Evolutionary conservation across 1,140 invertebrate species (phyloP).

Genomic region (Pogonognathellus flavescens): DNA sequence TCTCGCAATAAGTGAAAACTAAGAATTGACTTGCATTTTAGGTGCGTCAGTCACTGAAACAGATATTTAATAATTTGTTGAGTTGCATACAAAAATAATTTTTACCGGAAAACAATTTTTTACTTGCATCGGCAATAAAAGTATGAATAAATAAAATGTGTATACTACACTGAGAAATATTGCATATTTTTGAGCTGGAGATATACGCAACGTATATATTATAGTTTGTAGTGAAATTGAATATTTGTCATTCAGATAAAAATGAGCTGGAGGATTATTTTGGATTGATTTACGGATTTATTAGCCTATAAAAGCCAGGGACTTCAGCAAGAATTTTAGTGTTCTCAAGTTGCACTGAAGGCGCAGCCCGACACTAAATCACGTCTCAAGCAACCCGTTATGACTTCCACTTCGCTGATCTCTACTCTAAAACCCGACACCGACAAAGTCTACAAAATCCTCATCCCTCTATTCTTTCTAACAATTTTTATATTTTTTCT

Average conservation of each 20-base stretch:
- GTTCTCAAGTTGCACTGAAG: constrained; percentile 55
- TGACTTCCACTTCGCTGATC: constrained; percentile 42
- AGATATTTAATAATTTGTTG: no score
- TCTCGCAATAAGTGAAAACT: no score
- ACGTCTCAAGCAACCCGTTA: constrained; percentile 49
- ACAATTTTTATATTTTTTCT: no score
- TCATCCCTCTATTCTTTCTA: neutral
- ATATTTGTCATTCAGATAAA: constrained; percentile 59
- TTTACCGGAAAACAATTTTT: no score
- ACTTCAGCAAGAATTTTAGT: constrained; percentile 58
- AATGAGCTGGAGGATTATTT: constrained; percentile 57
- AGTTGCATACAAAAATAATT: no score
- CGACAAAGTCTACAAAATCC: neutral
- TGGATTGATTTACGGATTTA: constrained; percentile 63
- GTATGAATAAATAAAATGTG: no score
- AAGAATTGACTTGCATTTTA: no score
- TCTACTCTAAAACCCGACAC: neutral
- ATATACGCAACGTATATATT: no score
- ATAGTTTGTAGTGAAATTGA: constrained; percentile 52
- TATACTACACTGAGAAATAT: no score
- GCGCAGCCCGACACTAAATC: constrained; percentile 60
- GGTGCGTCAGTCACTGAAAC: no score
- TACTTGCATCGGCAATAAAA: no score
- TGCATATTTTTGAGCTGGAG: no score
- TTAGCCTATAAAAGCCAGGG: constrained; percentile 53